These are phyloP conservation scores for Lasiommata megera DNA, from an alignment of 2,888 invertebrate genomes.

Conservation along the genomic window DNA sequence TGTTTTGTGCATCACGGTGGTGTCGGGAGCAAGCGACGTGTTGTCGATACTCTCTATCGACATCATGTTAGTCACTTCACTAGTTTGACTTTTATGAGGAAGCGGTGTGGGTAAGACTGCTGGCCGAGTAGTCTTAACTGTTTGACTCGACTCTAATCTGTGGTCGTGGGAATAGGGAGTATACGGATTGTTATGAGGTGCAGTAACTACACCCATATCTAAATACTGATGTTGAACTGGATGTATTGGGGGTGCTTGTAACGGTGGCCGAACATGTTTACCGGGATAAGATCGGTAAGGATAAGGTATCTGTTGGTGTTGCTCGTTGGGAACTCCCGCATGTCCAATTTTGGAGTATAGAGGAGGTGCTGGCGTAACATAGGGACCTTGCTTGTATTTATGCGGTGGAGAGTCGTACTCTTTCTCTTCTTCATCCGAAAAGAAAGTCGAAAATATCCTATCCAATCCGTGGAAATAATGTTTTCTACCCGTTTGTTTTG, in stretches of 20 bases:
- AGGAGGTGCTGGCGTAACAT: constrained; percentile 40
- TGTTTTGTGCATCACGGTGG: constrained; percentile 44
- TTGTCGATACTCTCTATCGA: constrained; percentile 45
- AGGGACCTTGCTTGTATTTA: constrained; percentile 46
- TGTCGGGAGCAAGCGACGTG: constrained; percentile 50
- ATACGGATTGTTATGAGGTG: constrained; percentile 28
- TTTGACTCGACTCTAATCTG: constrained; percentile 47
- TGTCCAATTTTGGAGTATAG: constrained; percentile 56
- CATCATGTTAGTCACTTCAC: constrained; percentile 42
- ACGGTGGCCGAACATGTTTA: constrained; percentile 52
- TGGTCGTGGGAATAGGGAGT: constrained; percentile 46
- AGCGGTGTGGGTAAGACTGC: constrained; percentile 59
- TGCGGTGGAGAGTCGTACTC: constrained; percentile 40
- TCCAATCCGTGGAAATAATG: constrained; percentile 54
- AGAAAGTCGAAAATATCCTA: constrained; percentile 65
- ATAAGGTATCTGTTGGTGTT: constrained; percentile 52
- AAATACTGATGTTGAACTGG: constrained; percentile 49
- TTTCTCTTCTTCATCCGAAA: constrained; percentile 58
- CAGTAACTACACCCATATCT: constrained; percentile 38
- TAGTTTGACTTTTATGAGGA: constrained; percentile 44
- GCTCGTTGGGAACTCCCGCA: constrained; percentile 47
- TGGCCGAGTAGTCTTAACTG: constrained; percentile 56
- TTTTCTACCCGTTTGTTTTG: constrained; percentile 43
- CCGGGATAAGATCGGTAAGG: constrained; percentile 50
- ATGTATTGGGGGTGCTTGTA: constrained; percentile 45